A percentile compares a stretch with the other conserved stretches of the same genome.
phyloP scores from a whole-genome alignment of 2,888 invertebrate genomes.

The Cordilura impudica region DNA sequence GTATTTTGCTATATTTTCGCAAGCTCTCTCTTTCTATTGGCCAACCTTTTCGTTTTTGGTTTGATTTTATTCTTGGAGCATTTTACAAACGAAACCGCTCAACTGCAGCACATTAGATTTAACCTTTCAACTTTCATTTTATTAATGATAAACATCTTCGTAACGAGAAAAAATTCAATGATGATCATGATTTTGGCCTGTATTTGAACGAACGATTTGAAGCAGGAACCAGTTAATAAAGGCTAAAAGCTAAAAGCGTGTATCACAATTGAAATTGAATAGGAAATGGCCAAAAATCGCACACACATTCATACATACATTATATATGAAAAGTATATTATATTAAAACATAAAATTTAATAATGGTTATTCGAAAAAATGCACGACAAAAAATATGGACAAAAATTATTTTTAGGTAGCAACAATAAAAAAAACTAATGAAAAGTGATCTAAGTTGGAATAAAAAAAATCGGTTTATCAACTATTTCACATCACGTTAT shows the following conservation, averaged over 20 bases:
- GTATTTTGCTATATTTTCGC: background rate
- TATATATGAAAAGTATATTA: too few relatives aligned
- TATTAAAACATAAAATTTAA: too few relatives aligned
- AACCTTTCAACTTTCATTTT: slow-evolving; percentile 45
- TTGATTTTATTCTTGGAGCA: background rate
- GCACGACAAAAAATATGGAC: too few relatives aligned
- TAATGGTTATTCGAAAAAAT: too few relatives aligned
- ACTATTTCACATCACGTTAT: too few relatives aligned
- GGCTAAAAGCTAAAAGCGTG: background rate
- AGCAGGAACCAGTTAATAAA: background rate
- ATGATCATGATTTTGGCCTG: slow-evolving; percentile 15
- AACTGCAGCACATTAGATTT: slow-evolving; percentile 53
- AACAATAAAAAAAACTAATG: too few relatives aligned
- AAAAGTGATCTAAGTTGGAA: too few relatives aligned
- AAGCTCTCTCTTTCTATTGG: slow-evolving; percentile 20
- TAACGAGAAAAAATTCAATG: background rate
- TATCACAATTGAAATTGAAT: background rate
- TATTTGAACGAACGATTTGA: slow-evolving; percentile 10
- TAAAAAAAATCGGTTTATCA: too few relatives aligned
- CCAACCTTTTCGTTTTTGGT: slow-evolving; percentile 1
- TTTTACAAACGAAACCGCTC: slow-evolving; percentile 26
- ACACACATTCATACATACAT: too few relatives aligned
- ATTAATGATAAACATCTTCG: slow-evolving; percentile 30
- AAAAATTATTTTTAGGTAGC: too few relatives aligned
- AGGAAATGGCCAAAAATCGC: slow-evolving; percentile 8